phyloP scores from a whole-genome alignment of 2,113 vertebrate genomes.

The Vimba vimba region DNA sequence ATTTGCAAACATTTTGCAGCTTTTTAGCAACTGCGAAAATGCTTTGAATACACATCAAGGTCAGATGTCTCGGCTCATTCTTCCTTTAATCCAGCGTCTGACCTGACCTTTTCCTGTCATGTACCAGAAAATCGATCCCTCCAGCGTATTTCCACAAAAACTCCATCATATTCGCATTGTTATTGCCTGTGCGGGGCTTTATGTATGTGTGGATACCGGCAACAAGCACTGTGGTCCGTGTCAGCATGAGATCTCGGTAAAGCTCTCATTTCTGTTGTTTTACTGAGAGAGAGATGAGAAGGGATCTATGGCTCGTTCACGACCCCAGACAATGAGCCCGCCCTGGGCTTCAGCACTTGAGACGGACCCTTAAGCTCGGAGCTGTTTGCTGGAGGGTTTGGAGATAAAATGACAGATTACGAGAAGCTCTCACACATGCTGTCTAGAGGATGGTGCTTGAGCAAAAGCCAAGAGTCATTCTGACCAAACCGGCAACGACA shows the following conservation, averaged over 20 bases:
- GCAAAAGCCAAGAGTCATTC: neutral
- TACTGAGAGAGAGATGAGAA: neutral
- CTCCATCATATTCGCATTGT: neutral
- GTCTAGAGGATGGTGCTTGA: slow-evolving; percentile 7
- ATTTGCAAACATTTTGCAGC: neutral
- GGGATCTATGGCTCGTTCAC: slow-evolving; percentile 1
- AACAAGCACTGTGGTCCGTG: neutral
- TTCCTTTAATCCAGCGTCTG: neutral
- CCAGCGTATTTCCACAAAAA: neutral
- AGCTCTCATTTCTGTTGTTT: slow-evolving; percentile 22
- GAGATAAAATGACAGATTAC: slow-evolving; percentile 19
- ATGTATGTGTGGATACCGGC: neutral
- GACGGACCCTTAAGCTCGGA: slow-evolving; percentile 11
- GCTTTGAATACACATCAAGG: neutral
- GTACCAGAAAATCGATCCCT: slow-evolving; percentile 6
- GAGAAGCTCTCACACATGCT: neutral
- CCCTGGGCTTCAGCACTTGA: slow-evolving; percentile 34
- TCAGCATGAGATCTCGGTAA: slow-evolving; percentile 13
- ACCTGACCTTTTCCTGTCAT: slow-evolving; percentile 5
- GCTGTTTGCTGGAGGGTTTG: slow-evolving; percentile 25
- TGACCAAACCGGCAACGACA: neutral
- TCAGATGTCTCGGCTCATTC: neutral
- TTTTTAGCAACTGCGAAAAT: neutral
- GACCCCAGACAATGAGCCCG: slow-evolving; percentile 2
- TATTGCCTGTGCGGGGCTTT: neutral